Evolutionary conservation across 1,140 invertebrate genomes (phyloP).

Genomic region (Heterodera carotae): DNA sequence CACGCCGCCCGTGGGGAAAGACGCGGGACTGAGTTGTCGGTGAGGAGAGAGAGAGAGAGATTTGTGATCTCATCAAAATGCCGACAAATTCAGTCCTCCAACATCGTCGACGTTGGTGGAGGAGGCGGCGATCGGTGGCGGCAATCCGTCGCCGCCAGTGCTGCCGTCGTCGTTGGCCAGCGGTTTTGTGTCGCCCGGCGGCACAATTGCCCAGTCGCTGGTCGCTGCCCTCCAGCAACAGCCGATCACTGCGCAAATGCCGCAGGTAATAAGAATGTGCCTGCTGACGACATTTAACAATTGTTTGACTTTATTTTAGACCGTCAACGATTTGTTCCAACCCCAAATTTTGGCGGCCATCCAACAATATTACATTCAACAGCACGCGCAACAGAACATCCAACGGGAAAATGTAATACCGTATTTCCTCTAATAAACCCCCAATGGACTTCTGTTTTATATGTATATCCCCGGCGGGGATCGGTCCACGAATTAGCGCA

Average conservation of each 20-base stretch:
- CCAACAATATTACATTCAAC: slow-evolving; percentile 60
- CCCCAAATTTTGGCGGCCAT: slow-evolving; percentile 60
- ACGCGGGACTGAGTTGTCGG: neutral
- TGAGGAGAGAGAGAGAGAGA: neutral
- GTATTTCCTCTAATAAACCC: neutral
- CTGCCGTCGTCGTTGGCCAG: slow-evolving; percentile 15
- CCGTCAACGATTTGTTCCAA: slow-evolving; percentile 52
- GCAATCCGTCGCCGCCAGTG: slow-evolving; percentile 32
- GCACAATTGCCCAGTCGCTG: slow-evolving; percentile 9
- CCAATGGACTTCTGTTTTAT: too few relatives aligned
- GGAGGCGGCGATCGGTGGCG: slow-evolving; percentile 14
- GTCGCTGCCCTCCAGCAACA: slow-evolving; percentile 45
- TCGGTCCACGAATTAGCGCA: too few relatives aligned
- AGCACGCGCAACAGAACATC: slow-evolving; percentile 31
- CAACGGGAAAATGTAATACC: slow-evolving; percentile 14
- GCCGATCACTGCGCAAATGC: slow-evolving; percentile 23
- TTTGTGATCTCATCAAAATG: neutral
- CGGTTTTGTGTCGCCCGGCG: slow-evolving; percentile 14
- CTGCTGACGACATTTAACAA: slow-evolving; percentile 2
- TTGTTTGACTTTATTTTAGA: slow-evolving; percentile 33
- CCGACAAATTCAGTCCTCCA: neutral
- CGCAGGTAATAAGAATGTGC: neutral
- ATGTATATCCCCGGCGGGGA: too few relatives aligned
- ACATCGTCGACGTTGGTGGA: slow-evolving; percentile 12
- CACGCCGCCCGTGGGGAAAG: slow-evolving; percentile 13